These are phyloP conservation scores for Spea multiplicata DNA, from an alignment of 2,113 vertebrate species.

Conservation along the genomic window DNA sequence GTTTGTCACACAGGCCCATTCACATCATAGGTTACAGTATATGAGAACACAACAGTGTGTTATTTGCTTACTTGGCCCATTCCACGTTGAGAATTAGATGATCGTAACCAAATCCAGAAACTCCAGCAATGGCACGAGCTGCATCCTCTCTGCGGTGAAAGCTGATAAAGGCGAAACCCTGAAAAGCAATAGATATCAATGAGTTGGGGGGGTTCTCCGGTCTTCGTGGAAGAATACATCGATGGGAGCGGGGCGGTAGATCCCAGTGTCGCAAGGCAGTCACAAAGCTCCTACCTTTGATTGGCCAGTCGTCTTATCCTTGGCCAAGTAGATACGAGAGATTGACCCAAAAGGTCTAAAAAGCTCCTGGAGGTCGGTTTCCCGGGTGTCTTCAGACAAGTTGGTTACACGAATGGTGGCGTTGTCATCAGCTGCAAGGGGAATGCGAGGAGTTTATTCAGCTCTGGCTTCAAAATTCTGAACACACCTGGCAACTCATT, in stretches of 20 bases:
- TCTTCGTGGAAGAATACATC: not conserved
- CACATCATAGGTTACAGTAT: too few relatives aligned
- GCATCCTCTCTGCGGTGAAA: conserved; percentile 94
- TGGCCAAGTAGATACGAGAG: conserved; percentile 93
- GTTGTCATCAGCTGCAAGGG: conserved; percentile 82
- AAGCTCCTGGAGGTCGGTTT: conserved; percentile 95
- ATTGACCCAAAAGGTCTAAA: conserved; percentile 97
- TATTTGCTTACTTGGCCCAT: conserved; percentile 88
- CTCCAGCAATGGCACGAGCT: conserved; percentile 83
- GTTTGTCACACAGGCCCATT: too few relatives aligned
- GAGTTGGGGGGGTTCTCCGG: not conserved
- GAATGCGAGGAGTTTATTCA: too few relatives aligned
- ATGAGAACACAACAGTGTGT: too few relatives aligned
- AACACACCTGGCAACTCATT: too few relatives aligned
- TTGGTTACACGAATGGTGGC: conserved; percentile 97
- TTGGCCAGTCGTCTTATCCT: conserved; percentile 96
- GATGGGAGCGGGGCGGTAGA: not conserved
- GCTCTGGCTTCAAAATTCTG: too few relatives aligned
- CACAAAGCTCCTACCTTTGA: conserved; percentile 75
- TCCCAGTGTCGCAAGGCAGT: not conserved
- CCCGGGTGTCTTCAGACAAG: conserved; percentile 93
- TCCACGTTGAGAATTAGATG: conserved; percentile 96
- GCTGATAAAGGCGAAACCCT: conserved; percentile 97
- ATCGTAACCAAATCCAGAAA: conserved; percentile 94
- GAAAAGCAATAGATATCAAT: not conserved